These are phyloP conservation scores for Bradypodion ventrale DNA, from an alignment of 2,797 vertebrate genomes.

Conservation along the genomic window DNA sequence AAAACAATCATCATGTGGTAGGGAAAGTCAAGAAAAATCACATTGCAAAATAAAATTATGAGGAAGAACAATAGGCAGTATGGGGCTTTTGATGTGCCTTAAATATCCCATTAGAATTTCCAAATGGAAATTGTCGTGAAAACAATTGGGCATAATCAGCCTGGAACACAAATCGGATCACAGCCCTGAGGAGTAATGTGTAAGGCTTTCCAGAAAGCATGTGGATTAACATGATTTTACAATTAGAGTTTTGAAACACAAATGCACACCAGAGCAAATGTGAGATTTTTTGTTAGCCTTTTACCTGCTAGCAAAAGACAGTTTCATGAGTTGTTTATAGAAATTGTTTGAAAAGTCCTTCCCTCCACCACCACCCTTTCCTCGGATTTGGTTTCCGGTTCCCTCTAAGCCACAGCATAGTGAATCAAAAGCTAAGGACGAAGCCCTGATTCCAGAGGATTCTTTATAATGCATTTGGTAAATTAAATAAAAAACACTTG, in stretches of 20 bases:
- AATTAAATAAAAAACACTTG: too few species aligned
- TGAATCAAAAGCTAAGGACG: background rate
- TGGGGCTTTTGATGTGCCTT: constrained; percentile 31
- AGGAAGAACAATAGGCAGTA: background rate
- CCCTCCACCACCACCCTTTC: background rate
- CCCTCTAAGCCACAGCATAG: constrained; percentile 9
- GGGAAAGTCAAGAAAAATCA: constrained; percentile 13
- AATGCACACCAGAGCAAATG: constrained; percentile 7
- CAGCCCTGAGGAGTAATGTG: constrained; percentile 26
- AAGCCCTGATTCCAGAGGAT: background rate
- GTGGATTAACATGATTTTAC: constrained; percentile 29
- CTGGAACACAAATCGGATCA: constrained; percentile 36
- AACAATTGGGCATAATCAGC: constrained; percentile 24
- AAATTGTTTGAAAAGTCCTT: constrained; percentile 31
- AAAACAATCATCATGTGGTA: constrained; percentile 1
- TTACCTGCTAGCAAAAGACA: constrained; percentile 16
- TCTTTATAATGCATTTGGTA: background rate
- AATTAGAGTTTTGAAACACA: constrained; percentile 27
- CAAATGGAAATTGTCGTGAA: constrained; percentile 8
- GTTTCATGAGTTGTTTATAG: constrained; percentile 50
- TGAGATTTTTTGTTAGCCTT: constrained; percentile 17
- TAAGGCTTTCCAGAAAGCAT: constrained; percentile 12
- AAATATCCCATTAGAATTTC: constrained; percentile 19
- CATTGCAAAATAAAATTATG: constrained; percentile 13
- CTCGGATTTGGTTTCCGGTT: background rate